Percentiles rank a stretch among this genome's conserved stretches.
Conservation (phyloP, 2,888 invertebrate genomes). For the Chrysina gloriosa region DNA sequence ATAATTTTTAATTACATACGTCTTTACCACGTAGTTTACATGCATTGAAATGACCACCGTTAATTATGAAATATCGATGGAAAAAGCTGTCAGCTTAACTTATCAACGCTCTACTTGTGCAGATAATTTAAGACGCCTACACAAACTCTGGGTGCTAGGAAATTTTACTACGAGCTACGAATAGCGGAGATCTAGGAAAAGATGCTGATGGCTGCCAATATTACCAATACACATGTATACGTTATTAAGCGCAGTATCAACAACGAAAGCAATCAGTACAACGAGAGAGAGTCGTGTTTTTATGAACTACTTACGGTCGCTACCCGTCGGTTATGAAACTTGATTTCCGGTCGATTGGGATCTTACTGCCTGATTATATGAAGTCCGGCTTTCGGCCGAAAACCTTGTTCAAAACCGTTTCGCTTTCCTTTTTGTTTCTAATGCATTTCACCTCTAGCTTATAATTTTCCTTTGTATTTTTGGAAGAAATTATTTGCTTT, state of each 20-base stretch:
- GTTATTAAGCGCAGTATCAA: neutral
- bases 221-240: neutral
- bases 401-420: neutral
- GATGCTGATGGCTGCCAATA: neutral
- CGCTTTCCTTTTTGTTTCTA: neutral
- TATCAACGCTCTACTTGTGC: constrained; percentile 33
- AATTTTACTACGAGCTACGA: neutral
- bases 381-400: neutral
- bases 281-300: constrained; percentile 8
- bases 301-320: constrained; percentile 8
- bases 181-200: neutral
- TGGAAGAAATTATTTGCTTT: too few species aligned
- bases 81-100: constrained; percentile 37
- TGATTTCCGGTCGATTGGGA: neutral
- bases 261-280: neutral
- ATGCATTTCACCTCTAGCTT: neutral
- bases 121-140: constrained; percentile 23
- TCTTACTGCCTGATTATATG: neutral
- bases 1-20: constrained; percentile 8
- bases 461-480: too few species aligned
- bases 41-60: neutral
- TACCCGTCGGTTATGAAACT: neutral
- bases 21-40: neutral
- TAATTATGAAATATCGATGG: constrained; percentile 27
- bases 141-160: neutral